Evolutionary conservation across 2,888 invertebrate genomes (phyloP), one percentile per base, ranked within the genome.

Genomic region (Mythimna vitellina): DNA sequence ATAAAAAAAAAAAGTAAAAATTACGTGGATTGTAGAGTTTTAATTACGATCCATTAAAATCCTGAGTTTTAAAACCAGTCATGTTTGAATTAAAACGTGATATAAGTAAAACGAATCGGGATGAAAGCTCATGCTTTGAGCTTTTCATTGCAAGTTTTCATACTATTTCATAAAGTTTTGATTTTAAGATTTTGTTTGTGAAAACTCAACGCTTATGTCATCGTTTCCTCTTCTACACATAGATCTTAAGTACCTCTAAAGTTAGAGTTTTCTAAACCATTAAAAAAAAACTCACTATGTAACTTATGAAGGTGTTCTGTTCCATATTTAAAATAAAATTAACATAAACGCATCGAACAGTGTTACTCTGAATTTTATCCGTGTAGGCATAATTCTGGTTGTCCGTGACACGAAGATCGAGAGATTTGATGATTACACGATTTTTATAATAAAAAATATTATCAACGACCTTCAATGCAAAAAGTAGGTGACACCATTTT

Each of bases 401-500:
- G 94, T 92, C 94, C 94, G 81, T 95, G 95, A 94, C 94, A 92
- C 86, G 82, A 73, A 89, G 91, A 92, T 93, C 88, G 89, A 90
- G 89, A 79, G 84, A 92, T 90, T 87, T 89, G 85, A 90, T 90
- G 90, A 92, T 90, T 89, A 90, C 86, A 86, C 84, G 90, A 89
- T 89, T 90, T 89, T 89, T 89, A 89, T 88, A 89, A 89, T 89
- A 89, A 88, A 90, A 87, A 85, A 78, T 87, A 87, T 91, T 91
- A 93, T 90, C 90, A 85, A 87, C 90, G 93, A 95, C 95, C 95
- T 95, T 96, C 94, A 94, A 89, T 89, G 89, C 87, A 86, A 92
- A 92, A 95, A 93, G 94, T 95, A 90, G 95, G 95, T 95, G 94
- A 94, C 95, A 91, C 90, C 86, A 89, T 89, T 91, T 89, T 88